Conservation (phyloP, 2,888 invertebrate species). For the Drosophila mulleri region DNA sequence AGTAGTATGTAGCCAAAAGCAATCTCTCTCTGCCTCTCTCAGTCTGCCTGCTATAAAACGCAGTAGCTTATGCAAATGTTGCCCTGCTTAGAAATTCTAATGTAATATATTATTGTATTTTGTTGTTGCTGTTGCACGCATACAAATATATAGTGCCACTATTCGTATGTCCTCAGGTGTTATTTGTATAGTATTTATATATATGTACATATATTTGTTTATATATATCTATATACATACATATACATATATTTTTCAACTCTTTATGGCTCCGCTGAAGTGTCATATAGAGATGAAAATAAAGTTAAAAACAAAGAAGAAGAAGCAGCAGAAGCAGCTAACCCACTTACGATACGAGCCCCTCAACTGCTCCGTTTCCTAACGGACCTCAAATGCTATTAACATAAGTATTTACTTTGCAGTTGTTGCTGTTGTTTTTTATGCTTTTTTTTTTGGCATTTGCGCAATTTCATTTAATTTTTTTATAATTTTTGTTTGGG, state of each 20-base stretch:
- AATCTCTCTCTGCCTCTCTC: conserved; percentile 3
- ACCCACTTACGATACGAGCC: conserved; percentile 64
- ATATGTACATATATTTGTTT: neutral
- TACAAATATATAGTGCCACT: conserved; percentile 62
- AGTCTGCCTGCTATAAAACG: conserved; percentile 35
- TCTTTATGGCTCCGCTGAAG: conserved; percentile 52
- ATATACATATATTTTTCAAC: conserved; percentile 29
- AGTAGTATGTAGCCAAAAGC: conserved; percentile 5
- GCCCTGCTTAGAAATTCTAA: conserved; percentile 65
- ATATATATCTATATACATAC: neutral
- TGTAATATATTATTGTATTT: conserved; percentile 44
- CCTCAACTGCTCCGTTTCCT: conserved; percentile 57
- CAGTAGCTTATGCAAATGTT: conserved; percentile 53
- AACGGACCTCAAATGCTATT: conserved; percentile 74
- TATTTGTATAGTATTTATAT: conserved; percentile 27
- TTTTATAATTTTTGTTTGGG: conserved; percentile 21
- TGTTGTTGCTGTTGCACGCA: conserved; percentile 9
- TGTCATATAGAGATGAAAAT: conserved; percentile 38
- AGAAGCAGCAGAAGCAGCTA: conserved; percentile 44
- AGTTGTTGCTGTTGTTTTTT: conserved; percentile 34
- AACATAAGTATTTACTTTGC: conserved; percentile 74
- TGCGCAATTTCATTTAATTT: conserved; percentile 62
- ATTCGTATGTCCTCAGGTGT: conserved; percentile 76
- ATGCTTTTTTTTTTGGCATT: conserved; percentile 27
- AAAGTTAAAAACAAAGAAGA: conserved; percentile 17